Evolutionary conservation across 2,113 vertebrate species (phyloP).

Genomic region (Limnothrissa miodon): DNA sequence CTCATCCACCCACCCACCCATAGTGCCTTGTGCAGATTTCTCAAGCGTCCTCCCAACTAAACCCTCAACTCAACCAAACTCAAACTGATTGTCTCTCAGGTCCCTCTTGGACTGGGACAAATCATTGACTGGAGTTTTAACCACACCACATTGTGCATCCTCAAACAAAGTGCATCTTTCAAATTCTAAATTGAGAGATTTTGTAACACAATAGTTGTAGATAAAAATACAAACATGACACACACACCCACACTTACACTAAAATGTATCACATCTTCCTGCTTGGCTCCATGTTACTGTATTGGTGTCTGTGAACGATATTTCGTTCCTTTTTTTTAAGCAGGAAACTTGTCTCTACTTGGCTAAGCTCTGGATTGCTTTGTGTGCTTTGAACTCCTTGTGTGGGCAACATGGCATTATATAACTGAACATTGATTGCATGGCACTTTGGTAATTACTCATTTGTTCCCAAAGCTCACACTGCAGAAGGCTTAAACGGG

Average conservation of each 20-base stretch:
- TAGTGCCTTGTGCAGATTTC: slow-evolving; percentile 70
- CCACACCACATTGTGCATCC: background rate
- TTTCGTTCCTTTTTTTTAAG: slow-evolving; percentile 35
- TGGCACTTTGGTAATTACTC: slow-evolving; percentile 16
- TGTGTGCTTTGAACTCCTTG: slow-evolving; percentile 53
- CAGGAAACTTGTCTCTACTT: slow-evolving; percentile 55
- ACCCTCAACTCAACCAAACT: slow-evolving; percentile 38
- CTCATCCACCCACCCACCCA: slow-evolving; percentile 27
- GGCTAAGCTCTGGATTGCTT: slow-evolving; percentile 59
- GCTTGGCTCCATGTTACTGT: slow-evolving; percentile 58
- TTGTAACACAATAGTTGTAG: slow-evolving; percentile 1
- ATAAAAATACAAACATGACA: slow-evolving; percentile 1
- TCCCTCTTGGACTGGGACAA: slow-evolving; percentile 11
- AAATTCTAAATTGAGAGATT: slow-evolving; percentile 6
- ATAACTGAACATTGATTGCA: slow-evolving; percentile 13
- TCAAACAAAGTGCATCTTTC: background rate
- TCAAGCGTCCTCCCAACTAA: slow-evolving; percentile 52
- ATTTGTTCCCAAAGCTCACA: slow-evolving; percentile 13
- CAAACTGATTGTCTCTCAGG: slow-evolving; percentile 22
- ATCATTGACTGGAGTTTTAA: slow-evolving; percentile 42
- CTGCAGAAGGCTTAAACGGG: slow-evolving; percentile 20
- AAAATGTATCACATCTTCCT: slow-evolving; percentile 32
- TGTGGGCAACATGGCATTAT: slow-evolving; percentile 14
- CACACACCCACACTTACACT: background rate
- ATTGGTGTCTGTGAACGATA: slow-evolving; percentile 53